phyloP scores from a whole-genome alignment of 1,140 invertebrate genomes.

The Magallana gigas region DNA sequence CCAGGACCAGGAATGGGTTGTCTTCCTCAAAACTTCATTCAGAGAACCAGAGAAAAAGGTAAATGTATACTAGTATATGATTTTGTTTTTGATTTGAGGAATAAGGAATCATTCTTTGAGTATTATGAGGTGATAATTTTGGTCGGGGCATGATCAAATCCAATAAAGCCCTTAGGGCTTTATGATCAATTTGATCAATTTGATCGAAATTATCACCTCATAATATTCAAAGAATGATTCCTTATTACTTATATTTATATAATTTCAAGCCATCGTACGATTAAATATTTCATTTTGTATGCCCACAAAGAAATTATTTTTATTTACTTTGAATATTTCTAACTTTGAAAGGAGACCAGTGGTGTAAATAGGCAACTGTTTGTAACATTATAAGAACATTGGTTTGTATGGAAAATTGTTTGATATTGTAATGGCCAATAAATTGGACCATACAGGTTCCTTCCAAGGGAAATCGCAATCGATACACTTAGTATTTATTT shows the following conservation, averaged over 20 bases:
- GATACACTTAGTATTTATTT: too few species aligned
- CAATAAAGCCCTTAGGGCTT: too few species aligned
- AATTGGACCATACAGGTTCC: background rate
- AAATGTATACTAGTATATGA: background rate
- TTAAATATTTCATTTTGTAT: background rate
- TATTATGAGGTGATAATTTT: too few species aligned
- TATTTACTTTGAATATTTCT: too few species aligned
- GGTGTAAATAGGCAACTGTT: background rate
- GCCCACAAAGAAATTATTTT: background rate
- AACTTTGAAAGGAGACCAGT: background rate
- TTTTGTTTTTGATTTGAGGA: background rate
- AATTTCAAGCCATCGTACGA: background rate
- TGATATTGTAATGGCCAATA: background rate
- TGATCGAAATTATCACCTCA: too few species aligned
- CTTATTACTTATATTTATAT: too few species aligned
- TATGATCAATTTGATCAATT: too few species aligned
- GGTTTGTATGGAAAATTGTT: background rate
- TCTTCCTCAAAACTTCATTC: constrained; percentile 60
- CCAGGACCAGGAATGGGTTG: constrained; percentile 27
- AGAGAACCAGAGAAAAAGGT: constrained; percentile 61
- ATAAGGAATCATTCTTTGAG: too few species aligned
- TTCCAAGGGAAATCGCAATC: too few species aligned
- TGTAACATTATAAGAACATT: background rate
- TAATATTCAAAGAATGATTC: too few species aligned
- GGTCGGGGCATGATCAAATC: too few species aligned